Conservation (phyloP, 2,888 invertebrate genomes). For the Drosophila atripex region DNA sequence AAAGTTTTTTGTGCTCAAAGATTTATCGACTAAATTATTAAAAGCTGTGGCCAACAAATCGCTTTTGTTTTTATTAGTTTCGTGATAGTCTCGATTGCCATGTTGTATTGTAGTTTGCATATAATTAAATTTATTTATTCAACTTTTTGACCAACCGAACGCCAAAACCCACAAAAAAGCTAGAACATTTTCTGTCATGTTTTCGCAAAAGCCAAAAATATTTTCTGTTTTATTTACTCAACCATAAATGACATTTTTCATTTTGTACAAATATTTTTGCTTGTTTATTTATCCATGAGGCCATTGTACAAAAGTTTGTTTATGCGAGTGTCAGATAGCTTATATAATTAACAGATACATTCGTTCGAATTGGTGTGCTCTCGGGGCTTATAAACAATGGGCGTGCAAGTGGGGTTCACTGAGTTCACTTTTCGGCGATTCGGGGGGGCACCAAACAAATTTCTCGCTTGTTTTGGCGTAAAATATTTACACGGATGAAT, state of each 20-base stretch:
- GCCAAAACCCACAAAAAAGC: conserved; percentile 2
- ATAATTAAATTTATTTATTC: conserved; percentile 51
- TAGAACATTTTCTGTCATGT: conserved; percentile 28
- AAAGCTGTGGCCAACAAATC: conserved; percentile 30
- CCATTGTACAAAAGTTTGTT: conserved; percentile 14
- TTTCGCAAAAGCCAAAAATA: conserved; percentile 26
- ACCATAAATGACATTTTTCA: conserved; percentile 55
- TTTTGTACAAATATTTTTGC: conserved; percentile 38
- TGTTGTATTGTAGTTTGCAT: conserved; percentile 40
- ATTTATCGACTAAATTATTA: conserved; percentile 44
- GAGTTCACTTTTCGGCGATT: neutral
- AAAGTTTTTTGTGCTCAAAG: conserved; percentile 34
- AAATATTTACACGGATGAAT: conserved; percentile 28
- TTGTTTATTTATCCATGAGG: conserved; percentile 38
- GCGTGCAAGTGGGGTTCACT: conserved; percentile 8
- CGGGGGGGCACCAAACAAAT: conserved; percentile 2
- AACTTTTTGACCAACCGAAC: conserved; percentile 34
- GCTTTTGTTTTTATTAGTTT: conserved; percentile 31
- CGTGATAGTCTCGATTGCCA: conserved; percentile 27
- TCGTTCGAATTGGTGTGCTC: conserved; percentile 14
- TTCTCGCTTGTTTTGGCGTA: conserved; percentile 2
- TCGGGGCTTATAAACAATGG: conserved; percentile 8
- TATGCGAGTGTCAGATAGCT: conserved; percentile 28
- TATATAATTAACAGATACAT: conserved; percentile 56
- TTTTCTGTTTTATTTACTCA: conserved; percentile 53